Base-by-base conservation (phyloP, 2,113 vertebrate genomes). In the Alosa alosa region DNA sequence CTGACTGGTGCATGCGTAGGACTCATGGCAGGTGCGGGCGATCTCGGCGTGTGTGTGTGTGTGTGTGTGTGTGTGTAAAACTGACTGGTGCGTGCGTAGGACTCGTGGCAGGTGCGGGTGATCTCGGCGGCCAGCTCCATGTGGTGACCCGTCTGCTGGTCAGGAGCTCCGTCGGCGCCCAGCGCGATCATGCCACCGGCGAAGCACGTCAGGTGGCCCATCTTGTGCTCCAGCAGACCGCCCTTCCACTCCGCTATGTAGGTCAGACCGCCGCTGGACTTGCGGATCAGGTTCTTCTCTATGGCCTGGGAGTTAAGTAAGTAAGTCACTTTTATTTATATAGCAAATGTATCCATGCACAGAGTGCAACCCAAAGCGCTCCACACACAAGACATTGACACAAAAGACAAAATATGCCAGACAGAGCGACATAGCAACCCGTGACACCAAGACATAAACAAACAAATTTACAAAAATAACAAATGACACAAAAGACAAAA, bases 171-270 rank as follows among this genome's bases (percentile, higher is more conserved):
- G 0, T 99, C 97, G 0, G 98, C 98, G 13, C 98, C 98, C 0
- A 99, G 96, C 0, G 97, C 98, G 86, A 99, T 98, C 98, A 99
- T 99, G 86, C 98, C 98, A 1, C 98, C 98, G 0, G 98, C 97
- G 49, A 99, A 99, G 88, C 98, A 99, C 2, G 98, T 99, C 89
- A 99, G 94, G 88, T 99, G 98, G 5, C 98, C 98, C 98, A 99
- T 99, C 94, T 99, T 99, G 85, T 99, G 98, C 46, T 99, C 98
- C 18, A 99, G 95, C 9, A 99, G 95, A 0, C 98, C 98, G 0
- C 98, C 98, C 91, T 99, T 99, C 98, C 98, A 99, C 93, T 99
- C 98, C 0, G 98, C 98, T 0, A 99, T 99, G 94, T 99, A 99
- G 0, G 95, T 99, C 87, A 99, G 95, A 1, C 98, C 98, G 0